Evolutionary conservation across 2,888 invertebrate genomes (phyloP).

Genomic region (Torymus texanus): DNA sequence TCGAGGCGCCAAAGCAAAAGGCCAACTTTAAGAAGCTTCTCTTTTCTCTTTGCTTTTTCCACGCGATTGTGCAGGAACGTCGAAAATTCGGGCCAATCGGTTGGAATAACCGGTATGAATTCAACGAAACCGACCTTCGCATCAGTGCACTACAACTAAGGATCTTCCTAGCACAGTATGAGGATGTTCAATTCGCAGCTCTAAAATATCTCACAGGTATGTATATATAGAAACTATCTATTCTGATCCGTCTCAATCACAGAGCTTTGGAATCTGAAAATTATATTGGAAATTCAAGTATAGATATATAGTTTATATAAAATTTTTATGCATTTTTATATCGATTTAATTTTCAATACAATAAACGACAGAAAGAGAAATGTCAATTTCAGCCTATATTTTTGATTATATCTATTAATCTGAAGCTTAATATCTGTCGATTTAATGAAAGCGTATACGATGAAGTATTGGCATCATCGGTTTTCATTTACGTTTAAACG

Average conservation of each 20-base stretch:
- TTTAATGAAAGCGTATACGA: not conserved
- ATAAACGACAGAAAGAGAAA: no score
- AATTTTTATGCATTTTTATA: no score
- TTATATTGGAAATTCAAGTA: no score
- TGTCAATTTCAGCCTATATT: no score
- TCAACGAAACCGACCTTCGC: slow-evolving; percentile 94
- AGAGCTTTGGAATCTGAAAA: not conserved
- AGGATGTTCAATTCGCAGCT: slow-evolving; percentile 90
- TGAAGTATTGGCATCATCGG: not conserved
- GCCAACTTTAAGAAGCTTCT: slow-evolving; percentile 88
- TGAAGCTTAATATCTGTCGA: no score
- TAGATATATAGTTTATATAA: no score
- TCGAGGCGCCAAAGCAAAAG: slow-evolving; percentile 86
- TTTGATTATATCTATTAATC: not conserved
- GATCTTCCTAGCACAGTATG: slow-evolving; percentile 90
- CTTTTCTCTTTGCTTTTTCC: slow-evolving; percentile 94
- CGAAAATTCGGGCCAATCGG: slow-evolving; percentile 94
- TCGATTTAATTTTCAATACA: no score
- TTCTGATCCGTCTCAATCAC: not conserved
- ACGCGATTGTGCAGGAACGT: slow-evolving; percentile 93
- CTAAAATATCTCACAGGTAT: slow-evolving; percentile 86
- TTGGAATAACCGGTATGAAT: slow-evolving; percentile 97
- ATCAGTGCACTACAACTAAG: slow-evolving; percentile 93
- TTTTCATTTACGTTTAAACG: no score
- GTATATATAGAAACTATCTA: not conserved